Evolutionary conservation across 2,797 vertebrate species (phyloP).

Genomic region (Melanotaenia pygmaea): DNA sequence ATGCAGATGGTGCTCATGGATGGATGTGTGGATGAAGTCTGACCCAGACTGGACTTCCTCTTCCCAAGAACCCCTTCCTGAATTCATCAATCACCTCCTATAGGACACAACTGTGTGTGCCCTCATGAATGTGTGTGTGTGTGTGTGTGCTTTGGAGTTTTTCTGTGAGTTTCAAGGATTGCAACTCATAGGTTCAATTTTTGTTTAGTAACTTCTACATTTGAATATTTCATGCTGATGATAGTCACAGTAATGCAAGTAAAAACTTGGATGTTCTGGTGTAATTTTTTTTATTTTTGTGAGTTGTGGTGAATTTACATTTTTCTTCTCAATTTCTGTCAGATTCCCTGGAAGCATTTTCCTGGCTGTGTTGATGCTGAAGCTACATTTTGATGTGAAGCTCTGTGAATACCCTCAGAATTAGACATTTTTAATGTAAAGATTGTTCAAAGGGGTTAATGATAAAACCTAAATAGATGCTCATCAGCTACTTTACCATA

Average conservation of each 20-base stretch:
- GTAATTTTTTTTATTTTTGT: not conserved
- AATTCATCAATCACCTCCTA: conserved; percentile 78
- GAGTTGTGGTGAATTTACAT: not conserved
- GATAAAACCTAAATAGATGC: not conserved
- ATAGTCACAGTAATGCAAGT: not conserved
- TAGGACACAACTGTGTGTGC: conserved; percentile 35
- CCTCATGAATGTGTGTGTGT: not conserved
- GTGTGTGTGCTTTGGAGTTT: not conserved
- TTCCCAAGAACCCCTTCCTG: conserved; percentile 76
- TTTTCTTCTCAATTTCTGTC: not conserved
- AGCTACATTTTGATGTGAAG: not conserved
- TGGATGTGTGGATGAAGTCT: conserved; percentile 63
- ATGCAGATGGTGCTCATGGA: conserved; percentile 72
- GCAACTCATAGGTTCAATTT: not conserved
- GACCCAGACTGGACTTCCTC: conserved; percentile 81
- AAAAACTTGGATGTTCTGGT: not conserved
- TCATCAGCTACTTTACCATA: not conserved
- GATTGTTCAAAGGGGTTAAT: not conserved
- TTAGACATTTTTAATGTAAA: not conserved
- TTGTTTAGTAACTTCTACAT: not conserved
- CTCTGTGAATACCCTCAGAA: not conserved
- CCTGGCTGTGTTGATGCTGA: not conserved
- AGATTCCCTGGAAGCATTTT: not conserved
- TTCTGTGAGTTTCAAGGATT: conserved; percentile 3
- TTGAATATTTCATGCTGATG: not conserved